Conservation (phyloP, 2,888 invertebrate genomes). For the Platycnemis pennipes region DNA sequence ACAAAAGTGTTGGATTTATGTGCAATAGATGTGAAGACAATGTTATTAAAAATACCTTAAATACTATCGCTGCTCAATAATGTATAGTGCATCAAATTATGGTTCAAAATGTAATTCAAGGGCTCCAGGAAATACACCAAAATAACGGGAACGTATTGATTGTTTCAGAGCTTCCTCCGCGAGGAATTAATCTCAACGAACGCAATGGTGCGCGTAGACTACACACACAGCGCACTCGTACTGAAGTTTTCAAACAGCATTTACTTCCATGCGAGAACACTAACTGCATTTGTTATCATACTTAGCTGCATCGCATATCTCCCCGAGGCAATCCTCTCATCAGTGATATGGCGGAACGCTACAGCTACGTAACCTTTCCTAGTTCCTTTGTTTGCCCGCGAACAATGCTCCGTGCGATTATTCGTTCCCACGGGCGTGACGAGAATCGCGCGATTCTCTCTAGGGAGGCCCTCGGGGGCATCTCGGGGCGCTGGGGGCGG, state of each 20-base stretch:
- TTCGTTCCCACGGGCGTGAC: conserved; percentile 11
- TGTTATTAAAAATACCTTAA: too few species aligned
- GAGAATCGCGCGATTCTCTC: background rate
- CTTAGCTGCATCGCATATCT: background rate
- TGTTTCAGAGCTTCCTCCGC: too few species aligned
- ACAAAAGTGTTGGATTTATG: too few species aligned
- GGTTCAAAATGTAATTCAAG: too few species aligned
- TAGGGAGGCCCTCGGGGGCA: background rate
- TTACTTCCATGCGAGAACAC: background rate
- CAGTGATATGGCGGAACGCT: background rate
- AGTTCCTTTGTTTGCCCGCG: background rate
- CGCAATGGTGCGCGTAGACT: too few species aligned
- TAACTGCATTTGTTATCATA: background rate
- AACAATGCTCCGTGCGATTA: background rate
- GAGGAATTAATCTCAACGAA: background rate
- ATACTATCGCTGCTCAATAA: too few species aligned
- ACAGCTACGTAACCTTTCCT: background rate
- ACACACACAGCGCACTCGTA: background rate
- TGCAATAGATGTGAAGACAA: too few species aligned
- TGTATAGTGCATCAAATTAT: too few species aligned
- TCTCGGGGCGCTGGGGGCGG: background rate
- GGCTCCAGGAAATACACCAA: too few species aligned
- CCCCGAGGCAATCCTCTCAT: background rate
- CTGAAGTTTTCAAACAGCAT: background rate
- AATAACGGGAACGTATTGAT: too few species aligned